A percentile compares a stretch with the other conserved stretches of the same genome.
Conservation (phyloP, 2,113 vertebrate genomes). For the Dasyprocta punctata region DNA sequence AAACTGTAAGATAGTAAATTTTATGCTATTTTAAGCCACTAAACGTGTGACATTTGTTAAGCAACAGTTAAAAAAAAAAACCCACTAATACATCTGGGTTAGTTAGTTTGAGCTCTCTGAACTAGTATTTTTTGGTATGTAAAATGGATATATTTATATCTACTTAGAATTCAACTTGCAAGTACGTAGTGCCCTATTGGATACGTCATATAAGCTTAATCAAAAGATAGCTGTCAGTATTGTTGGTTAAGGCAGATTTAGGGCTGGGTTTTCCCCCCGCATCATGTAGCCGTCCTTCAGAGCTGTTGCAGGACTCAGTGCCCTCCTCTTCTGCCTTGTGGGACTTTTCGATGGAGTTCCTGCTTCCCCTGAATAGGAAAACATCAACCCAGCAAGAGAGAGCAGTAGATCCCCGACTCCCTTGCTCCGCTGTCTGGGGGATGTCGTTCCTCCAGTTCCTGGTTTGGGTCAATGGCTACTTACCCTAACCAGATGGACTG, state of each 20-base stretch:
- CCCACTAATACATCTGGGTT: not conserved
- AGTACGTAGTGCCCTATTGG: not conserved
- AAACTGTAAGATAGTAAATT: not conserved
- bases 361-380: not conserved
- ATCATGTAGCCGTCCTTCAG: no score
- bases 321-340: no score
- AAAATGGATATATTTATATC: not conserved
- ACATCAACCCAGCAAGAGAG: fast-evolving
- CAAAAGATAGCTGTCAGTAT: not conserved
- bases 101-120: not conserved
- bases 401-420: fast-evolving
- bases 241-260: not conserved
- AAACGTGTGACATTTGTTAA: not conserved
- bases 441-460: not conserved
- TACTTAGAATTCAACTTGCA: not conserved
- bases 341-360: not conserved
- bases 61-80: not conserved
- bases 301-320: fast-evolving
- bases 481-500: fast-evolving
- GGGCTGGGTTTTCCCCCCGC: no score
- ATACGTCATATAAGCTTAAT: not conserved
- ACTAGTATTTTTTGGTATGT: not conserved
- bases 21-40: not conserved
- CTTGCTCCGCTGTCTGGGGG: not conserved
- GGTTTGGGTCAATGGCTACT: not conserved